Percentiles rank a stretch among this genome's conserved stretches.
Evolutionary conservation across 2,888 invertebrate species (phyloP).

Genomic region (Drosophila kambysellisi): DNA sequence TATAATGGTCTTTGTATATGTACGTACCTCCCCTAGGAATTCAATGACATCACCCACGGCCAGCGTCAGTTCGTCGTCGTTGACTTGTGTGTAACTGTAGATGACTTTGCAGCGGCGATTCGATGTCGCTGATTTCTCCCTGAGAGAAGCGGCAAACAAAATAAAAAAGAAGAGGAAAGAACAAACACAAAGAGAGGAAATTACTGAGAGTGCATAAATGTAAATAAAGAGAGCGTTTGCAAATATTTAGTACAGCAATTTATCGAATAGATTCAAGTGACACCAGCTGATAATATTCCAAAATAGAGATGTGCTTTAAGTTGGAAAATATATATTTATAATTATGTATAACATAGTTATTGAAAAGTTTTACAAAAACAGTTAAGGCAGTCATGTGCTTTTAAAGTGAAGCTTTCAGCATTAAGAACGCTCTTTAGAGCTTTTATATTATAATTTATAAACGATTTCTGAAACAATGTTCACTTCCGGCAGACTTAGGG

Average conservation of each 20-base stretch:
- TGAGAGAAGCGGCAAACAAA: conserved; percentile 54
- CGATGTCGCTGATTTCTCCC: conserved; percentile 85
- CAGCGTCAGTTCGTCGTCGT: conserved; percentile 96
- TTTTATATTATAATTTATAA: not conserved
- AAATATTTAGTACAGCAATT: conserved; percentile 2
- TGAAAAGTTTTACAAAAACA: not conserved
- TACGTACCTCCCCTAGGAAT: conserved; percentile 92
- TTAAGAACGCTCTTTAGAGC: not conserved
- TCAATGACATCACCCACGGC: conserved; percentile 95
- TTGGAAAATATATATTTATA: not conserved
- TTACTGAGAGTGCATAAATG: conserved; percentile 33
- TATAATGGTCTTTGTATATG: conserved; percentile 9
- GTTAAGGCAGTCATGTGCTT: not conserved
- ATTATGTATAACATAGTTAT: not conserved
- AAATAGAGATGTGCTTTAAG: not conserved
- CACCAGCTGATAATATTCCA: conserved; percentile 19
- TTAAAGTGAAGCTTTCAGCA: not conserved
- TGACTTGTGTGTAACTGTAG: conserved; percentile 96
- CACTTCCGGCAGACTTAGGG: not conserved
- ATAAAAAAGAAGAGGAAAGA: not conserved
- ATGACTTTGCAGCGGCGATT: conserved; percentile 92
- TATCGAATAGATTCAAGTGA: conserved; percentile 3
- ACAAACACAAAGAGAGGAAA: conserved; percentile 8
- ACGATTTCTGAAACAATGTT: not conserved
- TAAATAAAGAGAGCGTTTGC: conserved; percentile 19